These are phyloP conservation scores for Apaloderma vittatum DNA, from an alignment of 2,113 vertebrate species.

Conservation along the genomic window DNA sequence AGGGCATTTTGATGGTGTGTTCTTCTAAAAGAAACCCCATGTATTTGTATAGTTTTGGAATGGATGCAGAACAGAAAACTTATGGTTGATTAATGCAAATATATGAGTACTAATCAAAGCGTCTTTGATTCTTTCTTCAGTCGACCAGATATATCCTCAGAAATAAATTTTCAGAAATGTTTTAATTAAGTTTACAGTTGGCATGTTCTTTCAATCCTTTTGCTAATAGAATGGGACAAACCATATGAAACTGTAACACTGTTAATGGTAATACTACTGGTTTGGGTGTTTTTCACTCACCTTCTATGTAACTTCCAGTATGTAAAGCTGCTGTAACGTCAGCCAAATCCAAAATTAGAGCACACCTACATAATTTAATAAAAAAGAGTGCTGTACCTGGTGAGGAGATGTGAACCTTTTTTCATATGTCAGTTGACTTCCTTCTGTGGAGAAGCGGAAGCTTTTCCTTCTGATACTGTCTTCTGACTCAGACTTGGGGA, in stretches of 20 bases:
- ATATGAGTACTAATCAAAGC: not conserved
- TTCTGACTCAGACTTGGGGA: slow-evolving; percentile 89
- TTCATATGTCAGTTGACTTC: slow-evolving; percentile 86
- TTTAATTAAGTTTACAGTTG: not conserved
- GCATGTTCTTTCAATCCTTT: not conserved
- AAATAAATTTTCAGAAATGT: not conserved
- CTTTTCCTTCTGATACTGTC: slow-evolving; percentile 86
- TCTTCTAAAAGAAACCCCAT: not conserved
- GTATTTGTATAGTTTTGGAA: not conserved
- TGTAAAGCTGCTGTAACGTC: not conserved
- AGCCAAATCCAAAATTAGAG: not conserved
- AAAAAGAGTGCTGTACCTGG: slow-evolving; percentile 83
- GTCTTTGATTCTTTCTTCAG: not conserved
- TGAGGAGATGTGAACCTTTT: slow-evolving; percentile 88
- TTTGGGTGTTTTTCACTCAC: not conserved
- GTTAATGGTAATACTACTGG: not conserved
- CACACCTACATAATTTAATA: not conserved
- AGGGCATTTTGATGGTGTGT: not conserved
- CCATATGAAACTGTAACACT: not conserved
- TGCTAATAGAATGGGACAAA: not conserved
- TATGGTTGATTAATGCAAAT: not conserved
- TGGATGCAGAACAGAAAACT: not conserved
- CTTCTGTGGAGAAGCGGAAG: slow-evolving; percentile 86
- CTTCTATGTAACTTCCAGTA: not conserved
- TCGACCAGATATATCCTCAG: not conserved